Base-by-base conservation (phyloP, 2,888 invertebrate genomes). In the Trachelus troglodyta region DNA sequence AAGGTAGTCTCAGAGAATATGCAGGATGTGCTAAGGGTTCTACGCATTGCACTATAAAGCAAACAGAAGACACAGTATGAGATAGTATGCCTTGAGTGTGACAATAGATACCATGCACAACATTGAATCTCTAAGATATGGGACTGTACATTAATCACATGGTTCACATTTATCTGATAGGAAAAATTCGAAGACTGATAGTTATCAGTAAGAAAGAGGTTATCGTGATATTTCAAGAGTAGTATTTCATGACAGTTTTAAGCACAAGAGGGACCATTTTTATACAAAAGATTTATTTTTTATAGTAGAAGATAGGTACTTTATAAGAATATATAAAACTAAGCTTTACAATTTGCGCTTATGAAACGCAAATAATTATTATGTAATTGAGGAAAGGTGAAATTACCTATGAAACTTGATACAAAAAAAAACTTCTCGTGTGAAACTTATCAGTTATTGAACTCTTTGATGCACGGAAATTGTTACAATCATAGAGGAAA, bases 1-100 rank as follows among this genome's bases (percentile, higher is more conserved):
- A 93, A 75, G 87, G 85, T 56, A 90, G 85, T 85, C 88, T 96
- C 35, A 94, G 94, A 87, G 92, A 94, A 83, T 97, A 96, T 91
- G 93, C 94, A 30, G 93, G 93, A 76, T 97, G 97, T 91, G 91
- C 93, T 77, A 88, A 91, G 33, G 91, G 92, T 76, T 93, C 95
- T 12, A 88, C 91, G 33, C 93, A 92, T 83, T 96, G 95, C 90
- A 88, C 89, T 85, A 85, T 93, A 77, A 90, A 85, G 83, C 76
- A 78, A 69, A 30, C 77, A 23, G 37, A 68, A 31, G 71, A 23
- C 9, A 56, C 40, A 23, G 23, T 56, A 56, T 23, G 23, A 56
- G 56, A 56, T 23, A 23, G 9, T 23, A 56, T 9, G 56, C 23
- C 56, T 56, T 56, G 23, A 56, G 6, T 56, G 23, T 0, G 23